phyloP scores from a whole-genome alignment of 1,140 invertebrate genomes.

The Trachymyrmex cornetzi region DNA sequence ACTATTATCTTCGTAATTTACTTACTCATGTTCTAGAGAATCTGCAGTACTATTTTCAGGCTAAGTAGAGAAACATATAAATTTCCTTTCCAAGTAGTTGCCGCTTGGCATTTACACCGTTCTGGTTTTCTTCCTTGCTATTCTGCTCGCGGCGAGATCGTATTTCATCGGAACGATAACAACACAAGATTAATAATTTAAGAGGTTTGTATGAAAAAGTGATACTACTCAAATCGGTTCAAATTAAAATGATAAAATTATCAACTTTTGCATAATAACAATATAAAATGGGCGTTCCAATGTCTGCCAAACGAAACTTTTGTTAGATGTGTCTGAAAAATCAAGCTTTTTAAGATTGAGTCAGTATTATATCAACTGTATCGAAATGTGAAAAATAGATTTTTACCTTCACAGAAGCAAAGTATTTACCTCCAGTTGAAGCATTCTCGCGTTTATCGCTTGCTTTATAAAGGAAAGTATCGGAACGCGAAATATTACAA shows the following conservation, averaged over 20 bases:
- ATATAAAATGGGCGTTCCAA: background rate
- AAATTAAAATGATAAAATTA: background rate
- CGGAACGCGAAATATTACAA: slow-evolving; percentile 53
- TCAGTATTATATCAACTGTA: background rate
- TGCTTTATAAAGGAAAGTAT: slow-evolving; percentile 16
- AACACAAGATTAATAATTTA: slow-evolving; percentile 44
- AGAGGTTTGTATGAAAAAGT: background rate
- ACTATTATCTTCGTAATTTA: slow-evolving; percentile 60
- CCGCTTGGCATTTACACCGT: slow-evolving; percentile 54
- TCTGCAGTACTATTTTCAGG: slow-evolving; percentile 46
- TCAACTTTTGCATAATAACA: background rate
- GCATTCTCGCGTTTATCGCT: background rate
- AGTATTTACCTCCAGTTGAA: slow-evolving; percentile 30
- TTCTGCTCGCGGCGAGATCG: background rate
- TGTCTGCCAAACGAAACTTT: background rate
- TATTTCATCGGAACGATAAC: slow-evolving; percentile 32
- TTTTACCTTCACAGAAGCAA: background rate
- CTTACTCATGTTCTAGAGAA: slow-evolving; percentile 57
- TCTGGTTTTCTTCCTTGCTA: slow-evolving; percentile 30
- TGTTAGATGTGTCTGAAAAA: background rate
- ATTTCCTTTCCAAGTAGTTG: slow-evolving; percentile 45
- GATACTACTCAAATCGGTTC: background rate
- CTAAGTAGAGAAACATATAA: slow-evolving; percentile 60
- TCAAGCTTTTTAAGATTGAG: background rate
- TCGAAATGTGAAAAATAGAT: background rate